Conservation (phyloP, 2,888 invertebrate genomes). For the Agrochola lychnidis region DNA sequence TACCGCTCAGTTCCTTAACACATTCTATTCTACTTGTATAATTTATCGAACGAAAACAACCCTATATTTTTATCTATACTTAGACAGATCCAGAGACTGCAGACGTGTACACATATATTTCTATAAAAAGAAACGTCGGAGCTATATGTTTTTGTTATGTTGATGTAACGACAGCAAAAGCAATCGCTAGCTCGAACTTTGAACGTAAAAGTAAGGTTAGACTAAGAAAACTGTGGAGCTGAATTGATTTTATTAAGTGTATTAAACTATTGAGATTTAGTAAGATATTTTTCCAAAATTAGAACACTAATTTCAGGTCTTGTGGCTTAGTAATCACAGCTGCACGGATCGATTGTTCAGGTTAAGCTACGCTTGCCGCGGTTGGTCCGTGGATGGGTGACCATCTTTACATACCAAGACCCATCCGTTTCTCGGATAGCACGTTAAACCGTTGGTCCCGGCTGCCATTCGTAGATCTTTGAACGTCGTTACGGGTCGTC, state of each 20-base stretch:
- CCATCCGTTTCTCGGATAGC: no score
- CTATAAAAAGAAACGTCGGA: slow-evolving; percentile 15
- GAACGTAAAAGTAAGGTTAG: slow-evolving; percentile 45
- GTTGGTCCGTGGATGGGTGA: no score
- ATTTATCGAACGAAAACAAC: slow-evolving; percentile 1
- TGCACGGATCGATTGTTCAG: no score
- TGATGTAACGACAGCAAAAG: slow-evolving; percentile 53
- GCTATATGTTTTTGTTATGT: slow-evolving; percentile 43
- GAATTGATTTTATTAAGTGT: neutral
- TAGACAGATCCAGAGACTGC: neutral
- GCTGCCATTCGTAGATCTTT: no score
- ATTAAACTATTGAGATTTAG: neutral
- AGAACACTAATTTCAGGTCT: neutral
- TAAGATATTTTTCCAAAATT: neutral
- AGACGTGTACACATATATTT: neutral
- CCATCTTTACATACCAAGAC: no score
- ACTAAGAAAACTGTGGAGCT: slow-evolving; percentile 38
- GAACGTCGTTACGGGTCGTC: no score
- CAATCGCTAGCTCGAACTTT: slow-evolving; percentile 46
- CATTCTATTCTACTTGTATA: neutral
- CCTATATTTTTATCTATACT: neutral
- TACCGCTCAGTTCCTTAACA: neutral
- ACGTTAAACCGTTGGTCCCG: no score
- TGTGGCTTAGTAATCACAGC: no score
- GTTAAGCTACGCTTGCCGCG: no score